phyloP scores from a whole-genome alignment of 2,113 vertebrate species.

The Etia nguti region DNA sequence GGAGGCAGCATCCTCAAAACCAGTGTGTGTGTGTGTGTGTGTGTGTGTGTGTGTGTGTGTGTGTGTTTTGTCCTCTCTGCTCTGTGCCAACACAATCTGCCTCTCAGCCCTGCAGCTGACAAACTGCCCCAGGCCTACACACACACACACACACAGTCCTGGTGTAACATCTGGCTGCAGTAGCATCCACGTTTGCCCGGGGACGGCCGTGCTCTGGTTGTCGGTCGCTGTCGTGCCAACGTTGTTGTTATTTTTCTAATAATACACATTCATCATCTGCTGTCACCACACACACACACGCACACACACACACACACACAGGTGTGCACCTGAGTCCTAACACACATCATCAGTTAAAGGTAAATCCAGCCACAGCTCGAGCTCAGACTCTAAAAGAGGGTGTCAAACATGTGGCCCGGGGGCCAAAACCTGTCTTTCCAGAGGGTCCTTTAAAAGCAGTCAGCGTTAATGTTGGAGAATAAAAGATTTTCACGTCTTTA shows the following conservation, averaged over 20 bases:
- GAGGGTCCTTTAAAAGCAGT: neutral
- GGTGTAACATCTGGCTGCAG: conserved; percentile 68
- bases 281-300: conserved; percentile 36
- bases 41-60: neutral
- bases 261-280: conserved; percentile 73
- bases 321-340: neutral
- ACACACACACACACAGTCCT: conserved; percentile 17
- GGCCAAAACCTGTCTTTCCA: neutral
- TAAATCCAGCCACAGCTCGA: neutral
- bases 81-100: conserved; percentile 60
- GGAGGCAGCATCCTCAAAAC: neutral
- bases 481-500: neutral
- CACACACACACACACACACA: neutral
- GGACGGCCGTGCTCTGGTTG: conserved; percentile 31
- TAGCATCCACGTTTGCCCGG: conserved; percentile 63
- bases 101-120: conserved; percentile 41
- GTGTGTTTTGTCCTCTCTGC: neutral
- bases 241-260: conserved; percentile 65
- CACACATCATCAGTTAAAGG: neutral
- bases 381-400: neutral
- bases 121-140: conserved; percentile 31
- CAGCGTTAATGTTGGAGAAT: neutral
- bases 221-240: neutral
- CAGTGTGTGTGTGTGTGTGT: neutral
- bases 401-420: neutral